Conservation (phyloP, 2,888 invertebrate species). For the Mythimna impura region DNA sequence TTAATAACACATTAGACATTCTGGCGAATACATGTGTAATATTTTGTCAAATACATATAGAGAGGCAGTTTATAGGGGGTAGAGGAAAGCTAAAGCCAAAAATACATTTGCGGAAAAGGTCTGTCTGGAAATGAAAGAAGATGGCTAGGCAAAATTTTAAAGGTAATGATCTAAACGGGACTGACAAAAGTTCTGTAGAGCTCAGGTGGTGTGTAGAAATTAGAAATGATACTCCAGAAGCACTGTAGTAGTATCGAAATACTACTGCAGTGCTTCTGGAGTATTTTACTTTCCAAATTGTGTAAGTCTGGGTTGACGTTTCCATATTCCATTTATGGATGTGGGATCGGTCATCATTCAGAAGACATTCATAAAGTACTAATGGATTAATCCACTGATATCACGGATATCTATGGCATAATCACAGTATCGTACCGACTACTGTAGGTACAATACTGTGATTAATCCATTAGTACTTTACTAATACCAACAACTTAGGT, state of each 20-base stretch:
- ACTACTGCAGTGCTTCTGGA: background rate
- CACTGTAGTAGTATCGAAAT: too few species aligned
- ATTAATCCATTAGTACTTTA: too few species aligned
- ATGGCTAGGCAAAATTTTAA: background rate
- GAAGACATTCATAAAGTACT: background rate
- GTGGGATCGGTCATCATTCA: background rate
- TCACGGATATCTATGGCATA: too few species aligned
- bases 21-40: background rate
- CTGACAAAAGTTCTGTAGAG: too few species aligned
- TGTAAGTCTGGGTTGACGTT: background rate
- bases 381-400: too few species aligned
- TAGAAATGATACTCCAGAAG: too few species aligned
- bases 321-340: slow-evolving; percentile 8
- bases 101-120: background rate
- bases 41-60: background rate
- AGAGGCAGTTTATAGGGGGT: too few species aligned
- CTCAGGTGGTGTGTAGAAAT: too few species aligned
- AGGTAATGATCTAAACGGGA: too few species aligned
- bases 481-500: background rate
- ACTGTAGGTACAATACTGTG: too few species aligned
- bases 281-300: background rate
- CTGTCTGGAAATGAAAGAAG: too few species aligned
- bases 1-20: background rate
- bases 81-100: background rate
- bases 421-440: too few species aligned